phyloP scores from a whole-genome alignment of 2,797 vertebrate genomes.

The Argya squamiceps region DNA sequence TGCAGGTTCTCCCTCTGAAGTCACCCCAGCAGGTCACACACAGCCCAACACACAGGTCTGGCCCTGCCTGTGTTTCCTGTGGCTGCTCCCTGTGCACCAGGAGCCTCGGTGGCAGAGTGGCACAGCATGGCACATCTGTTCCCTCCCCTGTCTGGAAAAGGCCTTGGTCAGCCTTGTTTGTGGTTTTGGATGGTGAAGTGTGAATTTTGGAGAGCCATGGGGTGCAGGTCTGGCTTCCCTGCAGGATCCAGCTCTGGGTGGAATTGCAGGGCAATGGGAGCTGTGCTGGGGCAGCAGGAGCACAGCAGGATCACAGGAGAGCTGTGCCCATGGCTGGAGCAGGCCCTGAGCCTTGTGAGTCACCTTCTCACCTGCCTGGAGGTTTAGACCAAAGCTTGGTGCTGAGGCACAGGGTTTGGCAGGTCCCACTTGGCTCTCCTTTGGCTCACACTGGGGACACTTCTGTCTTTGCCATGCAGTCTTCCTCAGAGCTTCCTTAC shows the following conservation, averaged over 20 bases:
- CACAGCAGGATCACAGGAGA: accelerated
- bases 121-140: accelerated
- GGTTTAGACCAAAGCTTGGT: background rate
- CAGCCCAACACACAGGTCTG: background rate
- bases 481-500: accelerated
- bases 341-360: accelerated
- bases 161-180: background rate
- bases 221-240: background rate
- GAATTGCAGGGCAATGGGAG: background rate
- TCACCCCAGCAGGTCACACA: background rate
- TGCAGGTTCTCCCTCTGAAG: background rate
- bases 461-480: background rate
- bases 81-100: background rate
- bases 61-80: background rate
- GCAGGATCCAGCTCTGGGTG: background rate
- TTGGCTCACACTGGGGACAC: accelerated
- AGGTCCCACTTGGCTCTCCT: background rate
- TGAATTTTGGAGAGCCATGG: background rate
- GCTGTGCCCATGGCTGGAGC: background rate
- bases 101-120: background rate
- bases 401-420: background rate
- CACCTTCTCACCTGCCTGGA: background rate
- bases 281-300: accelerated
- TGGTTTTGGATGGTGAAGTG: background rate
- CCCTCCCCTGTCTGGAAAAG: background rate